These are phyloP conservation scores for Drosophila paranaensis DNA, from an alignment of 2,888 invertebrate species.

Conservation along the genomic window DNA sequence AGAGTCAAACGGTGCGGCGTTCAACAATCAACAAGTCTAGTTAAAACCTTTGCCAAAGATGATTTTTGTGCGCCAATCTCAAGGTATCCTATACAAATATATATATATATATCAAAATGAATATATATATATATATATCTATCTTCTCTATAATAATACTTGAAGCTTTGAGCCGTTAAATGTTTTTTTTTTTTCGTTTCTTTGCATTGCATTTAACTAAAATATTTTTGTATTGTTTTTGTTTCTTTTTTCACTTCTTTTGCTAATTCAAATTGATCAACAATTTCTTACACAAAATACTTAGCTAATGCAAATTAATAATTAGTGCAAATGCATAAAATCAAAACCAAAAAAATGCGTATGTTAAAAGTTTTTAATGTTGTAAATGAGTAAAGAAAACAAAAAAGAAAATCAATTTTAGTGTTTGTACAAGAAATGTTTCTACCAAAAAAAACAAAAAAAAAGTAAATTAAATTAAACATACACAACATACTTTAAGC, in stretches of 20 bases:
- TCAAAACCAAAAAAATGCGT: slow-evolving; percentile 49
- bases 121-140: slow-evolving; percentile 5
- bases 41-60: slow-evolving; percentile 63
- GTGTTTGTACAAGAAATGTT: slow-evolving; percentile 68
- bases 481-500: slow-evolving; percentile 42
- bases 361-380: slow-evolving; percentile 73
- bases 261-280: slow-evolving; percentile 54
- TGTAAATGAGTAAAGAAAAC: slow-evolving; percentile 54
- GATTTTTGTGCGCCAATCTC: slow-evolving; percentile 50
- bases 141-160: slow-evolving; percentile 6
- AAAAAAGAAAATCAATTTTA: slow-evolving; percentile 48
- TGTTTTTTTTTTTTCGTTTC: slow-evolving; percentile 28
- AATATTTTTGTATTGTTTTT: slow-evolving; percentile 15
- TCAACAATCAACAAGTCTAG: slow-evolving; percentile 52
- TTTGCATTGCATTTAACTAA: slow-evolving; percentile 65
- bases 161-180: slow-evolving; percentile 29
- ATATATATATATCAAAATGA: slow-evolving; percentile 14
- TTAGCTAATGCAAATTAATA: slow-evolving; percentile 71
- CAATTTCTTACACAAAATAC: slow-evolving; percentile 64
- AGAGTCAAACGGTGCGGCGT: slow-evolving; percentile 15
- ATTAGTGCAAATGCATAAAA: slow-evolving; percentile 61
- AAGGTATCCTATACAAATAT: slow-evolving; percentile 22
- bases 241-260: slow-evolving; percentile 20
- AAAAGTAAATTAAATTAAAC: slow-evolving; percentile 19
- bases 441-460: slow-evolving; percentile 45